A percentile compares a stretch with the other conserved stretches of the same genome.
phyloP scores from a whole-genome alignment of 2,797 vertebrate genomes.

The Urocyon cinereoargenteus region DNA sequence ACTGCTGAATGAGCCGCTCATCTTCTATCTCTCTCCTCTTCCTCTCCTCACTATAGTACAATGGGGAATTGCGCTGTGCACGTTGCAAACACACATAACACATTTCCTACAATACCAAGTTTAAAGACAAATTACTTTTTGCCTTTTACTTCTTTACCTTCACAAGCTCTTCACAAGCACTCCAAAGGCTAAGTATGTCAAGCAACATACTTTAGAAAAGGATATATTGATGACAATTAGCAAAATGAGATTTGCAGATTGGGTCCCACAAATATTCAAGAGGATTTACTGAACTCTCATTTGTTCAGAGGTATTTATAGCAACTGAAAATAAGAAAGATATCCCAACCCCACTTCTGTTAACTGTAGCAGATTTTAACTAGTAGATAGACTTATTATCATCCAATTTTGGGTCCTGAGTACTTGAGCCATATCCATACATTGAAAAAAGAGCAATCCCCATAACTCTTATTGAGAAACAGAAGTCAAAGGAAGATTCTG shows the following conservation, averaged over 20 bases:
- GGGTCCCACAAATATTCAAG: neutral
- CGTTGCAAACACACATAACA: slow-evolving; percentile 93
- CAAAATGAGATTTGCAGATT: slow-evolving; percentile 27
- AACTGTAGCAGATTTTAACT: neutral
- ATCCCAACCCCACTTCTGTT: neutral
- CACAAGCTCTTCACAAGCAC: slow-evolving; percentile 1
- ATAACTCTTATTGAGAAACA: slow-evolving; percentile 26
- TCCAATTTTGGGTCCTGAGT: neutral
- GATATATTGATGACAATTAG: neutral
- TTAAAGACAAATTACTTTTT: slow-evolving; percentile 41
- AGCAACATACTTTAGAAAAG: neutral
- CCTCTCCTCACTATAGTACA: slow-evolving; percentile 85
- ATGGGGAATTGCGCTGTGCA: slow-evolving; percentile 86
- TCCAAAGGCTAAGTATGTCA: neutral
- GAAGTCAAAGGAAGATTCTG: neutral
- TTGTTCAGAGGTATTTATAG: neutral
- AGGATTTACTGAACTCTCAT: slow-evolving; percentile 27
- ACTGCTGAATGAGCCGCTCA: slow-evolving; percentile 87
- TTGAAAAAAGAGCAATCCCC: slow-evolving; percentile 4
- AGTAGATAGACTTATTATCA: neutral
- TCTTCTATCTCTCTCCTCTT: slow-evolving; percentile 86
- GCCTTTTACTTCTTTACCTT: neutral
- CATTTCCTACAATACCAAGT: slow-evolving; percentile 88
- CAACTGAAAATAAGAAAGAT: slow-evolving; percentile 28
- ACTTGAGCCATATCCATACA: neutral